Evolutionary conservation across 37 sponge, comb jelly and placozoan species (phyloP).

Genomic region (Axinella damicornis): DNA sequence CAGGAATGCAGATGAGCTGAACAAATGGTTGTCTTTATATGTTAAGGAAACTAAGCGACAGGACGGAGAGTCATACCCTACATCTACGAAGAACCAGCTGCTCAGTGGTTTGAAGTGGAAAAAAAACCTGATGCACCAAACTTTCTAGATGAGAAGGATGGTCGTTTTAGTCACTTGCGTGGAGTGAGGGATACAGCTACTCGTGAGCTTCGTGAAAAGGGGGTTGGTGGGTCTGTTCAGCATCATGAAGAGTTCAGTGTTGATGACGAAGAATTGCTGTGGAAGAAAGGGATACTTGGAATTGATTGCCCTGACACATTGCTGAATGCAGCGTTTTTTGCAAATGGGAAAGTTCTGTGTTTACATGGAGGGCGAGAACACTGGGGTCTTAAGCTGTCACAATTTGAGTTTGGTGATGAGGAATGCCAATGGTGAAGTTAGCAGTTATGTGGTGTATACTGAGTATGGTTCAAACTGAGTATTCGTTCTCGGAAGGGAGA

Average conservation of each 20-base stretch:
- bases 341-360: slow-evolving; percentile 32
- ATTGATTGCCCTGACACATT: slow-evolving; percentile 14
- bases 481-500: no score
- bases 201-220: background rate
- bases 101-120: background rate
- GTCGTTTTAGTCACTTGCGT: background rate
- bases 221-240: slow-evolving; percentile 12
- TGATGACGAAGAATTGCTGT: slow-evolving; percentile 18
- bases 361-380: slow-evolving; percentile 18
- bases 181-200: slow-evolving; percentile 14
- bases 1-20: background rate
- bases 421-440: background rate
- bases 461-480: slow-evolving; percentile 24
- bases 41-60: slow-evolving; percentile 13
- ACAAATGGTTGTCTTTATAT: slow-evolving; percentile 37
- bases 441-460: slow-evolving; percentile 5
- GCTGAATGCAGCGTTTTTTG: slow-evolving; percentile 34
- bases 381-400: slow-evolving; percentile 15
- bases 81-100: slow-evolving; percentile 5
- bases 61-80: slow-evolving; percentile 19
- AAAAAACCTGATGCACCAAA: slow-evolving; percentile 2
- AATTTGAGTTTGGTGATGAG: slow-evolving; percentile 19
- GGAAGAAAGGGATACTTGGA: slow-evolving; percentile 17
- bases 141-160: slow-evolving; percentile 33
- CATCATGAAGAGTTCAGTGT: slow-evolving; percentile 12